Evolutionary conservation across 2,888 invertebrate species (phyloP), one percentile per base, ranked within the genome.

Genomic region (Drosophila subquinaria): DNA sequence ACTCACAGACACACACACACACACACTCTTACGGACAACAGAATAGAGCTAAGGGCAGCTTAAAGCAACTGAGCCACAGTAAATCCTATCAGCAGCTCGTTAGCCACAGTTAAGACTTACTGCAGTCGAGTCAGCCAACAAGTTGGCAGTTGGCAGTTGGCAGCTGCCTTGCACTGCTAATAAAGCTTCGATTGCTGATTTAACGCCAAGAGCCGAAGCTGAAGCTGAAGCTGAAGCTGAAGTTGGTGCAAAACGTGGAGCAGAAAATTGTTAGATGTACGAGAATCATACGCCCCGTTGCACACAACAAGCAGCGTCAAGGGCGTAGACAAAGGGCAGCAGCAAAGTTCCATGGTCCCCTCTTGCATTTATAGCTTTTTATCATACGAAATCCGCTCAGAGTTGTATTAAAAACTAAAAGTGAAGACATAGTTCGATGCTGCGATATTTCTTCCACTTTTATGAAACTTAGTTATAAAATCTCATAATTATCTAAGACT

Each of bases 101-200:
- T 79, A 86, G 87, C 79, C 71, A 73, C 67, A 70, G 81, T 75
- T 81, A 76, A 78, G 69, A 69, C 76, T 65, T 65, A 70, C 82
- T 85, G 82, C 77, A 75, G 53, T 48, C 45, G 59, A 63, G 74
- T 47, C 50, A 60, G 60, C 61, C 51, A 55, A 40, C 45, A 66
- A 57, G 60, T 60, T 79, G 64, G 52, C 59, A 61, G n/a, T 53
- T 73, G 82, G 72, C 88, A 76, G n/a, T 53, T 73, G 82, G 72
- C 88, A 76, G 88, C 78, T 75, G 83, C 66, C 79, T 45, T 79
- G 76, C 72, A 79, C 69, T 81, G 84, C 87, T 89, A 89, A 85
- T 85, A 85, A 89, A 89, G 89, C 84, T 89, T 85, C 89, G 84
- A 83, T 86, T 74, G 89, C 89, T 88, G 84, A 84, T 84, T 84